These are phyloP conservation scores for Brachyptera putata DNA, from an alignment of 2,888 invertebrate species.

Conservation along the genomic window DNA sequence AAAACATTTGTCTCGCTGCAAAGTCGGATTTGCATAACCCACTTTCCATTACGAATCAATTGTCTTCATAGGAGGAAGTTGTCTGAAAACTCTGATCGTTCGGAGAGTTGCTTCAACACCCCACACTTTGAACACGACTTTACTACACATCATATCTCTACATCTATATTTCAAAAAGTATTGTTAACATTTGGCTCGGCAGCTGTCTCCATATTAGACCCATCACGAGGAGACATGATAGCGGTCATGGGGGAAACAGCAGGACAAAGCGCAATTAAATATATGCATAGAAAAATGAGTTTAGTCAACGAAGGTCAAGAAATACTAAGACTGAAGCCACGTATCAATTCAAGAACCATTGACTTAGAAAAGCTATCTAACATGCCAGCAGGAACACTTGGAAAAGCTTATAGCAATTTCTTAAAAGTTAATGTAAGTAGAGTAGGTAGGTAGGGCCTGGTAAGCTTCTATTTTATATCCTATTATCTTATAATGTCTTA, in stretches of 20 bases:
- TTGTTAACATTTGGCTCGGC: slow-evolving; percentile 86
- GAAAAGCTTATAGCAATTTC: slow-evolving; percentile 81
- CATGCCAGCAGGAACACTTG: slow-evolving; percentile 78
- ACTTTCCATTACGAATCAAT: too few relatives aligned
- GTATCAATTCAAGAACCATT: slow-evolving; percentile 80
- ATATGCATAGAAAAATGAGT: slow-evolving; percentile 72
- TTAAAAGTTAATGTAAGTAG: slow-evolving; percentile 68
- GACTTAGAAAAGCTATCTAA: slow-evolving; percentile 64
- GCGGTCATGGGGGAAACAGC: slow-evolving; percentile 93
- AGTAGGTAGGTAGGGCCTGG: too few relatives aligned
- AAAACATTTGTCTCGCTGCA: too few relatives aligned
- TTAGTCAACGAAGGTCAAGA: slow-evolving; percentile 69
- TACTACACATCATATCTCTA: slow-evolving; percentile 58
- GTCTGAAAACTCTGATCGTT: too few relatives aligned
- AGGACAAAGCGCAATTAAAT: slow-evolving; percentile 61
- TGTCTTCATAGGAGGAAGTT: too few relatives aligned
- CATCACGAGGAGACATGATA: slow-evolving; percentile 82
- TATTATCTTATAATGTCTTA: too few relatives aligned
- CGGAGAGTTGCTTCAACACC: too few relatives aligned
- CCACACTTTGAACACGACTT: slow-evolving; percentile 65
- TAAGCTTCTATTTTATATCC: too few relatives aligned
- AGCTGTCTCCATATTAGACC: slow-evolving; percentile 73
- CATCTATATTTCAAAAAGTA: slow-evolving; percentile 67
- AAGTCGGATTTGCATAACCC: too few relatives aligned
- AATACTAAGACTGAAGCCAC: slow-evolving; percentile 71